Base-by-base conservation (phyloP, 2,113 vertebrate genomes). In the Varanus salvator region DNA sequence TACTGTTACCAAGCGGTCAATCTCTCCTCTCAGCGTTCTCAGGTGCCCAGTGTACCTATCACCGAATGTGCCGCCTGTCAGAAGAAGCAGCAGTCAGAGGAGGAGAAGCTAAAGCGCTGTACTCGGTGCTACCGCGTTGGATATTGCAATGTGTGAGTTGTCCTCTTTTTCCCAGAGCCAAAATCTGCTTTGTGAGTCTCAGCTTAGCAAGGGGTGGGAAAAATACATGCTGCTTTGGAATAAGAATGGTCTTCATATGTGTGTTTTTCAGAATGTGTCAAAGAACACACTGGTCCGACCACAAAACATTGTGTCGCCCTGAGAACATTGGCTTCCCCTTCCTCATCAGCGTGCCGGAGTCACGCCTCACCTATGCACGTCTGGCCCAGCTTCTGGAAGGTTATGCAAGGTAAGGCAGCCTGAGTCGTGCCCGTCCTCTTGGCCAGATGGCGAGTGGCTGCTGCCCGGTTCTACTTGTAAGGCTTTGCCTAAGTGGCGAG, bases 91-190 rank as follows among this genome's bases (percentile, higher is more conserved):
- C 95, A 98, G 90, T 97, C 97, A 0, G 99, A 99, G 48, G 99
- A 99, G 1, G 99, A 99, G 95, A 99, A 99, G 92, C 97, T 99
- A 94, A 98, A 96, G 93, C 98, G 99, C 3, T 99, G 99, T 94
- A 99, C 98, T 48, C 98, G 99, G 87, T 99, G 99, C 96, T 99
- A 99, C 94, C 98, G 99, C 0, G 99, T 99, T 3, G 98, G 99
- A 95, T 99, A 99, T 96, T 99, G 99, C 97, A 99, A 99, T 48
- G 98, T 99, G 99, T 99, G 95, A 98, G 99, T 96, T 91, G 50
- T 31, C 72, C 68, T 34, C 1, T 34, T 38, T 44, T 76, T 7
- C 3, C 74, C 71, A 4, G 1, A 6, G 7, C 29, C 50, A 64
- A 25, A 31, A 78, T 2, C 27, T 29, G 7, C 31, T 14, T 91